These are phyloP conservation scores for Callitettix versicolor DNA, from an alignment of 1,140 invertebrate genomes.

Conservation along the genomic window DNA sequence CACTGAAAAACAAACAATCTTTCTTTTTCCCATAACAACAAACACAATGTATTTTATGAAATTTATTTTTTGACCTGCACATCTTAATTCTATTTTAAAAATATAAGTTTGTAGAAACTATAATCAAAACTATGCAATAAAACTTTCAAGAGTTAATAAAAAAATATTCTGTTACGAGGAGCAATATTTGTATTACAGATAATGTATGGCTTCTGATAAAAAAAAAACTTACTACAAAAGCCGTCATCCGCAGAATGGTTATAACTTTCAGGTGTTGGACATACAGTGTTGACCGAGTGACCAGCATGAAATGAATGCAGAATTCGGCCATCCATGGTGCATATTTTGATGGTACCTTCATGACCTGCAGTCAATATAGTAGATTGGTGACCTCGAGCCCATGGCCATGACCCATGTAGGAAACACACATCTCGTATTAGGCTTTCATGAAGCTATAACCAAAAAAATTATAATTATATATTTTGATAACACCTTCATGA, in stretches of 20 bases:
- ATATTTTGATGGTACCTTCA: constrained; percentile 39
- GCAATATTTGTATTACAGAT: too few relatives aligned
- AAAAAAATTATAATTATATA: too few relatives aligned
- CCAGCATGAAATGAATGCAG: constrained; percentile 37
- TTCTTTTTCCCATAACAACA: too few relatives aligned
- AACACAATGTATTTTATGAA: too few relatives aligned
- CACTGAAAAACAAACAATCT: too few relatives aligned
- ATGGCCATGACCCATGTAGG: constrained; percentile 39
- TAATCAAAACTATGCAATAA: too few relatives aligned
- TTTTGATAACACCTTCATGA: constrained; percentile 38
- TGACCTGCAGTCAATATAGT: constrained; percentile 33
- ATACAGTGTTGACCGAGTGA: constrained; percentile 37
- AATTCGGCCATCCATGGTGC: constrained; percentile 36
- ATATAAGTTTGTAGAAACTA: too few relatives aligned
- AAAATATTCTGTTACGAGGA: too few relatives aligned
- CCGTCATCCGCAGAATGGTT: constrained; percentile 34
- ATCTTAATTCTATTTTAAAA: too few relatives aligned
- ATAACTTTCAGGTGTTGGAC: constrained; percentile 38
- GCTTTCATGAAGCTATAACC: constrained; percentile 35
- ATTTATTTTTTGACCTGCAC: too few relatives aligned
- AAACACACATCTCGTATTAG: constrained; percentile 39
- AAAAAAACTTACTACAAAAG: constrained; percentile 34
- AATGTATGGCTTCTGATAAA: too few relatives aligned
- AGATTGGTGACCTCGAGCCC: constrained; percentile 33
- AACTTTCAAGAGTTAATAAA: too few relatives aligned